Conservation (phyloP, 2,797 vertebrate species). For the Kryptopterus vitreolus region DNA sequence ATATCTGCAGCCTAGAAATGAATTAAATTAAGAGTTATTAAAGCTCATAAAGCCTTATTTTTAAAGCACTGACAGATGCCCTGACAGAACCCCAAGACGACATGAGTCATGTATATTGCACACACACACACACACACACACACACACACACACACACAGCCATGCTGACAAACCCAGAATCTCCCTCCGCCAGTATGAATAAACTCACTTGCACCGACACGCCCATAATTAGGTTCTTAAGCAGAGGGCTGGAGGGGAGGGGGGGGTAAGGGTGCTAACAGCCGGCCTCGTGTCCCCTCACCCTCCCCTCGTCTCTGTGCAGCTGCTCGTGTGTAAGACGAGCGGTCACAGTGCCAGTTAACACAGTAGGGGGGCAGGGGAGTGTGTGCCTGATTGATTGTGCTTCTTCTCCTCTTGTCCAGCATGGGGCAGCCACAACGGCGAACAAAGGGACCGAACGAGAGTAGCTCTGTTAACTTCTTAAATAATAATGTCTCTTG, state of each 20-base stretch:
- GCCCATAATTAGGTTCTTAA: slow-evolving; percentile 38
- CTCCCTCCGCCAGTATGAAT: background rate
- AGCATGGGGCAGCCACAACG: slow-evolving; percentile 22
- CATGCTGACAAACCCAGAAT: background rate
- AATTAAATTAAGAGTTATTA: background rate
- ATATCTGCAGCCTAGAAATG: background rate
- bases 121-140: background rate
- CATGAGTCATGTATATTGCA: slow-evolving; percentile 14
- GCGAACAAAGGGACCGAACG: slow-evolving; percentile 32
- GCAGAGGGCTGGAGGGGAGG: slow-evolving; percentile 34
- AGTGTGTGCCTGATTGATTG: slow-evolving; percentile 34
- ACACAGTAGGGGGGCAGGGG: slow-evolving; percentile 28
- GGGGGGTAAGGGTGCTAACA: slow-evolving; percentile 45
- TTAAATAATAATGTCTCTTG: slow-evolving; percentile 28
- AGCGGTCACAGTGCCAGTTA: slow-evolving; percentile 49
- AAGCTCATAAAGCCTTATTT: background rate
- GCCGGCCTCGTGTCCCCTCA: slow-evolving; percentile 33
- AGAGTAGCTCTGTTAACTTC: slow-evolving; percentile 24
- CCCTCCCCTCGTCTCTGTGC: slow-evolving; percentile 36
- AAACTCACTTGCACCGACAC: slow-evolving; percentile 23
- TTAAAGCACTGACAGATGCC: background rate
- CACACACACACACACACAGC: slow-evolving; percentile 32
- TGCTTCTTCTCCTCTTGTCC: slow-evolving; percentile 37
- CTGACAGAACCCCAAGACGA: background rate
- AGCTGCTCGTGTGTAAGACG: slow-evolving; percentile 58